phyloP scores from a whole-genome alignment of 2,888 invertebrate genomes.

The Mythimna loreyi region DNA sequence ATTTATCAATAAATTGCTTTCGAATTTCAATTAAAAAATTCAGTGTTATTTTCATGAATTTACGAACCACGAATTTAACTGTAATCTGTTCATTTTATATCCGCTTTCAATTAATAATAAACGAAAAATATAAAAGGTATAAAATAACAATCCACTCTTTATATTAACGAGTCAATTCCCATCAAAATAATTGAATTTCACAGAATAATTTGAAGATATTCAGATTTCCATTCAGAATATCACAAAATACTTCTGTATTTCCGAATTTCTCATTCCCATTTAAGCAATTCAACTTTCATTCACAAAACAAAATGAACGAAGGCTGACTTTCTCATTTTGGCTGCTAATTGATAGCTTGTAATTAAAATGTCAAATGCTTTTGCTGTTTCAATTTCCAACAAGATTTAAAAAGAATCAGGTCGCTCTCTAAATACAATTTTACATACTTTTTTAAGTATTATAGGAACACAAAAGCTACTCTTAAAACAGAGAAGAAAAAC shows the following conservation, averaged over 20 bases:
- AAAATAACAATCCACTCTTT: not conserved
- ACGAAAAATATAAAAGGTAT: not conserved
- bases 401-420: not conserved
- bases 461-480: not conserved
- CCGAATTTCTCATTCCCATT: not conserved
- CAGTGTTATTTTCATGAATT: too few species aligned
- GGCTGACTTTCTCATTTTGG: not conserved
- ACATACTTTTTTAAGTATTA: too few species aligned
- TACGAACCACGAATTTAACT: too few species aligned
- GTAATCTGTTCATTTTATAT: too few species aligned
- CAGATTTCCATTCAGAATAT: not conserved
- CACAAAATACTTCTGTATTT: not conserved
- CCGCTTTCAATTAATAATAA: not conserved
- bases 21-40: too few species aligned
- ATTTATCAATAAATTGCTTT: too few species aligned
- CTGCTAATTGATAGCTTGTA: constrained; percentile 18
- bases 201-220: constrained; percentile 1
- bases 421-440: not conserved
- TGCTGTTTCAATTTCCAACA: constrained; percentile 1
- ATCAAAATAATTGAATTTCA: not conserved
- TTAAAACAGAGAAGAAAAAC: too few species aligned
- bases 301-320: not conserved
- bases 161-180: not conserved
- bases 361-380: constrained; percentile 19
- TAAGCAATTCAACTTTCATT: not conserved